Evolutionary conservation across 2,113 vertebrate genomes (phyloP), one percentile per base, ranked within the genome.

Genomic region (Carettochelys insculpta): DNA sequence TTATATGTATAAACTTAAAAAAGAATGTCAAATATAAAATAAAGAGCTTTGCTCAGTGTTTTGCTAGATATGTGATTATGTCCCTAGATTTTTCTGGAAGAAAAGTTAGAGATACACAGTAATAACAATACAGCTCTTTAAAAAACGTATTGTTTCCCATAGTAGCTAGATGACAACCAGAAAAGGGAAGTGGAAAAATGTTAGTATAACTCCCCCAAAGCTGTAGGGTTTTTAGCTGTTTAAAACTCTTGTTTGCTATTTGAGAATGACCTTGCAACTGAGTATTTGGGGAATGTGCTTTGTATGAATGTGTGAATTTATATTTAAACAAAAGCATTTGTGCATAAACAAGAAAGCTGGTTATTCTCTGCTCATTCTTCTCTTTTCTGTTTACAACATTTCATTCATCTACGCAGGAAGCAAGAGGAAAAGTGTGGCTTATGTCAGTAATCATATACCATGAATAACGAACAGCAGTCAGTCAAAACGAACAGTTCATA

Each of bases 1-100:
- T 89, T 58, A 51, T 54, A 92, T n/a, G 10, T 94, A 9, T 68
- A 89, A 90, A 92, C n/a, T 92, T 82, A 51, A 77, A 93, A 92
- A 82, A 31, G 61, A 87, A 75, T 53, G 3, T 58, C n/a, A 87
- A 77, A 65, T 43, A 88, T 17, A 13, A n/a, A 73, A 90, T 81
- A 91, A n/a, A 87, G 9, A 1, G 50, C 7, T 20, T 83, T 27
- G 27, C 48, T 50, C 48, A 50, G 34, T 87, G 4, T 47, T 91
- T 94, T 77, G 77, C 16, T 68, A 75, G 51, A 17, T 68, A 16
- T 16, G 8, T 11, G 11, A 61, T 77, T 82, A 24, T 12, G 11
- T 73, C 10, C 88, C 31, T 56, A 11, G 45, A 83, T 87, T 85
- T 52, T 73, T 41, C 34, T 31, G 73, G 31, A 3, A 65, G 29